Base-by-base conservation (phyloP, 2,797 vertebrate genomes). In the Capromys pilorides region DNA sequence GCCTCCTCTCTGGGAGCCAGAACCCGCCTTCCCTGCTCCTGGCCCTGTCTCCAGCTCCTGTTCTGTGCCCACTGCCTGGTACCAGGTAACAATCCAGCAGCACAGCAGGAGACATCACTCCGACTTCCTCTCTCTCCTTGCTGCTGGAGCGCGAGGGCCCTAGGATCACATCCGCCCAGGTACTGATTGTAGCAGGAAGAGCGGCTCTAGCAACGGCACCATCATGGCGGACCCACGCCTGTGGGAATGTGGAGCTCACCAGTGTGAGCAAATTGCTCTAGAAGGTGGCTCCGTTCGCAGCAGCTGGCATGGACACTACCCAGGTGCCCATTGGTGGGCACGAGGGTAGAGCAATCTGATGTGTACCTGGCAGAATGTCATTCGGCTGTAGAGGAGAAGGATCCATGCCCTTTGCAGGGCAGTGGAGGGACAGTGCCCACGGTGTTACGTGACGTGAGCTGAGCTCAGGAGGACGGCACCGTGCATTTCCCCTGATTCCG, bases 231-330 rank as follows among this genome's bases (percentile, higher is more conserved):
- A 14, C 64, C 64, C 64, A 67, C 2, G 8, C 8, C 90, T 6
- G 28, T 4, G 21, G 73, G 33, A 13, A 33, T 0, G 2, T 0
- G 26, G 12, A 5, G n/a, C 8, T 54, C 19, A 4, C 24, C 28
- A 6, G 24, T 6, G 5, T 2, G 67, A 14, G 1, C 36, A 24
- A 28, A 28, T 69, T 3, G 7, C 26, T 33, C 14, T 33, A 45
- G 31, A 19, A 21, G 19, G 66, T n/a, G 66, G 67, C 18, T n/a
- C 67, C 36, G 8, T 21, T 69, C 67, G 21, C 67, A 21, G 67
- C 67, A 39, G 67, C 67, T 3, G 19, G 67, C 67, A 11, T 10
- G 8, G 67, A 71, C 10, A 39, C 67, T 9, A 11, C 67, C n/a
- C 67, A 22, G 18, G 19, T 71, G 19, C 19, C n/a, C 67, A 71